Percentiles rank a stretch among this genome's conserved stretches.
phyloP scores from a whole-genome alignment of 1,140 invertebrate species.

The Dufourea novaeangliae region DNA sequence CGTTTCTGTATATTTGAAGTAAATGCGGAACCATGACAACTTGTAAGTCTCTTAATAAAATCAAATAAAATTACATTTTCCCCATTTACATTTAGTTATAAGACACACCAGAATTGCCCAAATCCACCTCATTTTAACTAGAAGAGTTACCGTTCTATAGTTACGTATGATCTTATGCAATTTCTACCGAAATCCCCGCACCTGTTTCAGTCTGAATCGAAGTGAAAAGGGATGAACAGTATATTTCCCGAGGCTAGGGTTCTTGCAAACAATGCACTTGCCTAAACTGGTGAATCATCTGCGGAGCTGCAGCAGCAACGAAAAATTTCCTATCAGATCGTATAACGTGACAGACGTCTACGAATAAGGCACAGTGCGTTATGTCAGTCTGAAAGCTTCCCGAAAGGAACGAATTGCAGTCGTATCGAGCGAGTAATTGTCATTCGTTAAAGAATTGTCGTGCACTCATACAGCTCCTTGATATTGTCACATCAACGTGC shows the following conservation, averaged over 20 bases:
- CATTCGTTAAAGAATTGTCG: constrained; percentile 11
- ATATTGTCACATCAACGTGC: constrained; percentile 9
- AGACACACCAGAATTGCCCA: too few species aligned
- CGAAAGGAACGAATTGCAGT: constrained; percentile 10
- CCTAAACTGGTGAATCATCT: constrained; percentile 41
- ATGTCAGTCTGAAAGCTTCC: background rate
- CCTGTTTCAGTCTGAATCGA: constrained; percentile 2
- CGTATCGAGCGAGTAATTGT: constrained; percentile 15
- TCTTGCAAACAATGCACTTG: constrained; percentile 50
- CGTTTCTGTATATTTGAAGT: too few species aligned
- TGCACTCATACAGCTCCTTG: background rate
- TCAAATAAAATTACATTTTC: too few species aligned
- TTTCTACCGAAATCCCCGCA: constrained; percentile 31
- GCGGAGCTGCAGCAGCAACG: constrained; percentile 14
- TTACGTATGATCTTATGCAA: constrained; percentile 20
- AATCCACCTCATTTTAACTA: too few species aligned
- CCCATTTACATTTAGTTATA: too few species aligned
- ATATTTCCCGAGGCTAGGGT: constrained; percentile 42
- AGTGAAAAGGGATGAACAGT: constrained; percentile 35
- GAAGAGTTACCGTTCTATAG: too few species aligned
- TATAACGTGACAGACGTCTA: constrained; percentile 28
- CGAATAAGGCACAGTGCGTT: constrained; percentile 34
- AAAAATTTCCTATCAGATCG: constrained; percentile 47
- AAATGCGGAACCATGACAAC: too few species aligned
- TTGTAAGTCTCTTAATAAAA: too few species aligned